A percentile compares a stretch with the other conserved stretches of the same genome.
These are phyloP conservation scores for Amphipyra tragopoginis DNA, from an alignment of 2,888 invertebrate genomes.

Conservation along the genomic window DNA sequence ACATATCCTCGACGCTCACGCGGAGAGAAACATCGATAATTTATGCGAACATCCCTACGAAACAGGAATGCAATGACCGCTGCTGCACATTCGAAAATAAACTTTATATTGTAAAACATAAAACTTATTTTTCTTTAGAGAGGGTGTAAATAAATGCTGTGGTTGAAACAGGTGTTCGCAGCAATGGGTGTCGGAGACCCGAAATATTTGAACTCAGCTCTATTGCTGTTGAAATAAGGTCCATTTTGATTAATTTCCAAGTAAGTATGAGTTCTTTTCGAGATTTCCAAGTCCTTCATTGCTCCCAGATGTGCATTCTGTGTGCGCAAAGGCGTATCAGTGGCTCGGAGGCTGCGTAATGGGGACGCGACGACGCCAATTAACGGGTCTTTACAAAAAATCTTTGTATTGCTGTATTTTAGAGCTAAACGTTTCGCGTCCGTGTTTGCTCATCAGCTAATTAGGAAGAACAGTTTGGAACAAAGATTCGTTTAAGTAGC, in stretches of 20 bases:
- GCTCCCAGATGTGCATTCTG: conserved; percentile 89
- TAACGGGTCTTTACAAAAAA: conserved; percentile 76
- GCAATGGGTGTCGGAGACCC: conserved; percentile 70
- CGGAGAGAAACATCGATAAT: conserved; percentile 88
- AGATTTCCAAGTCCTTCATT: conserved; percentile 70
- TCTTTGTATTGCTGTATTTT: conserved; percentile 58
- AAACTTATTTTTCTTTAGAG: conserved; percentile 57
- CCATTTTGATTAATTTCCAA: conserved; percentile 37
- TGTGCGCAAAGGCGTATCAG: conserved; percentile 82
- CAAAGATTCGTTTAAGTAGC: conserved; percentile 28
- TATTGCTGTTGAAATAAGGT: conserved; percentile 25
- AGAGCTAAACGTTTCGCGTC: conserved; percentile 34
- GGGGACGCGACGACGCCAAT: conserved; percentile 81
- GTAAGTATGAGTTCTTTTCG: conserved; percentile 56
- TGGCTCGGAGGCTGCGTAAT: conserved; percentile 78
- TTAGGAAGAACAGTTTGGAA: conserved; percentile 35
- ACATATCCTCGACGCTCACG: conserved; percentile 74
- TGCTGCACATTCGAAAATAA: conserved; percentile 47
- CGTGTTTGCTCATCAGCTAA: conserved; percentile 44
- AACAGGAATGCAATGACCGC: conserved; percentile 80
- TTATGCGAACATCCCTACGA: conserved; percentile 89
- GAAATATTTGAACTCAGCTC: conserved; percentile 41
- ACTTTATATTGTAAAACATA: conserved; percentile 40
- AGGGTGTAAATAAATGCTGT: conserved; percentile 74
- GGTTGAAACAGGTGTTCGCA: conserved; percentile 88